Evolutionary conservation across 2,113 vertebrate species (phyloP), one percentile per base, ranked within the genome.

Genomic region (Urocitellus parryii): DNA sequence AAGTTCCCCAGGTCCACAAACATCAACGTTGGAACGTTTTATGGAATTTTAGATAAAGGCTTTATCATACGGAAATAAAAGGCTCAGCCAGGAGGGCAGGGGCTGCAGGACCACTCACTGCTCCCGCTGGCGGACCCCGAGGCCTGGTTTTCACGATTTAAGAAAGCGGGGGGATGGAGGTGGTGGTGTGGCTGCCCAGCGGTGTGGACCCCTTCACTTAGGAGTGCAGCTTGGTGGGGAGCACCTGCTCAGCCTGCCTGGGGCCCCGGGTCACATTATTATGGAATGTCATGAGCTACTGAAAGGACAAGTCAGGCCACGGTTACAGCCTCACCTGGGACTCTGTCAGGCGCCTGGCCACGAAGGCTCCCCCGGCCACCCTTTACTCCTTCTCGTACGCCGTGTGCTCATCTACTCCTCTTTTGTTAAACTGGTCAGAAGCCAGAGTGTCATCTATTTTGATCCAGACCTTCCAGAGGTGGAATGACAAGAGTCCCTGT

Each of bases 241-340:
- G n/a, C 25, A 3, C 67, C 27, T 56, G 48, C 8, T 34, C 10
- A 14, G 48, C 56, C 7, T 5, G 32, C 22, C 32, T 17, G 17
- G 29, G 53, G 24, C 25, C 10, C 51, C 27, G 27, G 10, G 16
- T 53, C 85, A 48, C 4, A 42, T 10, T 6, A 42, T 5, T 3
- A 5, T 0, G 1, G 32, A 7, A 24, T 12, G 22, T 12, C 2
- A 37, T 2, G 18, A 58, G n/a, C 51, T 16, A 25, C 42, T 45
- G 58, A 58, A 58, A 58, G 58, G 5, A 58, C 58, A 24, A 25
- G 58, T 9, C 58, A 8, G 8, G 1, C n/a, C 6, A 6, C 3
- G 8, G n/a, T 12, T 14, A 14, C 0, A n/a, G 72, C 45, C 82
- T 51, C 48, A 7, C 27, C 20, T 29, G 14, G 34, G 39, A 32